Conservation (phyloP, 1,140 invertebrate genomes). For the Drosophila watanabei region DNA sequence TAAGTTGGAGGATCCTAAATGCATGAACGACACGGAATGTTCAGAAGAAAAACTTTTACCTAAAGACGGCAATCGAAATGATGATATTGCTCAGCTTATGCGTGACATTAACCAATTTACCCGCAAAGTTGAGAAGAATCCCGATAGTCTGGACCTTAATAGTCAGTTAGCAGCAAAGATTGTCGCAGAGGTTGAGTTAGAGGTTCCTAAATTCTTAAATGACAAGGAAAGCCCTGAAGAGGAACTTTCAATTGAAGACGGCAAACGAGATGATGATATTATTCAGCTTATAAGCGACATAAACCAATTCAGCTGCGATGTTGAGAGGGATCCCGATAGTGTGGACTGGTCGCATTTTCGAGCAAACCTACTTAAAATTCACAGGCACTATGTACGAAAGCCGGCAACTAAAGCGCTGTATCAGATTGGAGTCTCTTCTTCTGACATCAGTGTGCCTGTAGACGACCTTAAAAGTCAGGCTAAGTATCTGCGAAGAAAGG, state of each 20-base stretch:
- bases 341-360: slow-evolving; percentile 51
- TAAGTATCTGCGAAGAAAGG: neutral
- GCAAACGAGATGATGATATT: neutral
- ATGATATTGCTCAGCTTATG: slow-evolving; percentile 12
- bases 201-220: neutral
- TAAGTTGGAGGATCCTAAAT: neutral
- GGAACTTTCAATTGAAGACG: neutral
- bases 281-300: slow-evolving; percentile 27
- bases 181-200: neutral
- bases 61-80: neutral
- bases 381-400: slow-evolving; percentile 27
- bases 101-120: slow-evolving; percentile 46
- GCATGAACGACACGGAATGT: neutral
- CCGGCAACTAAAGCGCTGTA: neutral
- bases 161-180: neutral
- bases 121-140: slow-evolving; percentile 3
- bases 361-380: slow-evolving; percentile 42
- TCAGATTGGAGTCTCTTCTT: neutral
- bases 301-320: slow-evolving; percentile 19
- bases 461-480: neutral
- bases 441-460: neutral
- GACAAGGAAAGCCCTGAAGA: neutral
- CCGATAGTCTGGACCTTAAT: neutral
- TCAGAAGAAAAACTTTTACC: neutral
- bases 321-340: slow-evolving; percentile 12